Base-by-base conservation (phyloP, 2,888 invertebrate species). In the Autographa gamma region DNA sequence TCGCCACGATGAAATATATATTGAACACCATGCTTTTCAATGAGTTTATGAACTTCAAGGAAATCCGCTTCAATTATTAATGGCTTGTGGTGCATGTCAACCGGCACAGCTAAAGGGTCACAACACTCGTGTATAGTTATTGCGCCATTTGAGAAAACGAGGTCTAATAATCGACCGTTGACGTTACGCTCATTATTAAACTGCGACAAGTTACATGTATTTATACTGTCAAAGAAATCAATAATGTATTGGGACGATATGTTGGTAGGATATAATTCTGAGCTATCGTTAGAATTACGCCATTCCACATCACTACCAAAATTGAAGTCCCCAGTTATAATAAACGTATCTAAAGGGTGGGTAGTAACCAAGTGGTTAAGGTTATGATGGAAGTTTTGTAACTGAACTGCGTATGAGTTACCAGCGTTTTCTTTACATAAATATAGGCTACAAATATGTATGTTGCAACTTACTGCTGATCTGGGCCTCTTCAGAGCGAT, bases 341-440 rank as follows among this genome's bases (percentile, higher is more conserved):
- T 38, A 14, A 64, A 73, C 19, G 34, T 64, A 38, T 72, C 72
- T 5, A 34, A 3, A 3, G 68, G 61, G 41, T 64, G 31, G 7
- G 34, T 43, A 6, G 19, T 56, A 25, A 59, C 52, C 60, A 71
- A 58, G 8, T 34, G 13, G 5, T 41, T 67, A 13, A 76, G 19
- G 1, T 63, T 76, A 13, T 73, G 56, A 5, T 70, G 16, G 25
- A 74, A 74, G 25, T 74, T 74, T 19, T 54, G 19, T 25, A 72
- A 38, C 43, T 72, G 68, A 25, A 16, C 56, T 19, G 63, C 54
- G 41, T 64, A 64, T 16, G 64, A 69, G 60, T 63, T 69, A 14
- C 63, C 63, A 60, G 54, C 48, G 8, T 69, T 69, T 41, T 67
- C 34, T 0, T 34, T 38, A 25, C 66, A 61, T 11, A 61, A 34